Percentiles rank a stretch among this genome's conserved stretches.
These are phyloP conservation scores for Psix sp. DNA, from an alignment of 1,140 invertebrate species.

Conservation along the genomic window DNA sequence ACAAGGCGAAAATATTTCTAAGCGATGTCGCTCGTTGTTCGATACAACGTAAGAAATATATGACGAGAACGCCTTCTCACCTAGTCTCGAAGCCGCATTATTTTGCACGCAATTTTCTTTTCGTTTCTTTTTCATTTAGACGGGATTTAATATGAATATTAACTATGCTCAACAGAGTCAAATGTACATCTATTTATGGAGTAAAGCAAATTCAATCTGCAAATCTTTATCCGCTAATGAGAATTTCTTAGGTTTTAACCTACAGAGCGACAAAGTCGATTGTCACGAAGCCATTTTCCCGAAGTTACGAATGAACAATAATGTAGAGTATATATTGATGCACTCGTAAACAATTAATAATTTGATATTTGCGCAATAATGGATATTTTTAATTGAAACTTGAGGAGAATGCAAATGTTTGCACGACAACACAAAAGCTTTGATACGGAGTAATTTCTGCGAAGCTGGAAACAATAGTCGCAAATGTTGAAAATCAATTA, in stretches of 20 bases:
- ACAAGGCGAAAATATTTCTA: conserved; percentile 71
- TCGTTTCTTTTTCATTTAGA: conserved; percentile 53
- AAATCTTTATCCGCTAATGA: conserved; percentile 47
- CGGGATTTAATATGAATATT: conserved; percentile 50
- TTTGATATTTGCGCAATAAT: conserved; percentile 16
- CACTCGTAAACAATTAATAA: conserved; percentile 24
- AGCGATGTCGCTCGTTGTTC: conserved; percentile 65
- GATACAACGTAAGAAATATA: conserved; percentile 62
- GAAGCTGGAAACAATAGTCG: conserved; percentile 44
- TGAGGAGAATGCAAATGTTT: conserved; percentile 20
- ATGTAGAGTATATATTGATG: conserved; percentile 21
- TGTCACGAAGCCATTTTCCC: conserved; percentile 10
- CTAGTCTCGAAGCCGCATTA: conserved; percentile 55
- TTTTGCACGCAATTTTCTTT: conserved; percentile 54
- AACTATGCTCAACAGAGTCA: conserved; percentile 38
- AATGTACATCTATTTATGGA: conserved; percentile 52
- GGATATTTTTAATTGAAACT: conserved; percentile 31
- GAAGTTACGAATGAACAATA: conserved; percentile 21
- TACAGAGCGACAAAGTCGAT: conserved; percentile 2
- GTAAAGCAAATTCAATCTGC: conserved; percentile 35
- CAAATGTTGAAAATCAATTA: conserved; percentile 55
- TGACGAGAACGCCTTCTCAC: conserved; percentile 59
- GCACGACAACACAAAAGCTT: conserved; percentile 24
- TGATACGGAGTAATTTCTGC: conserved; percentile 31
- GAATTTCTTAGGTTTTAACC: conserved; percentile 45